Percentiles rank a stretch among this genome's conserved stretches.
These are phyloP conservation scores for Astyanax mexicanus DNA, from an alignment of 2,797 vertebrate genomes.

Conservation along the genomic window DNA sequence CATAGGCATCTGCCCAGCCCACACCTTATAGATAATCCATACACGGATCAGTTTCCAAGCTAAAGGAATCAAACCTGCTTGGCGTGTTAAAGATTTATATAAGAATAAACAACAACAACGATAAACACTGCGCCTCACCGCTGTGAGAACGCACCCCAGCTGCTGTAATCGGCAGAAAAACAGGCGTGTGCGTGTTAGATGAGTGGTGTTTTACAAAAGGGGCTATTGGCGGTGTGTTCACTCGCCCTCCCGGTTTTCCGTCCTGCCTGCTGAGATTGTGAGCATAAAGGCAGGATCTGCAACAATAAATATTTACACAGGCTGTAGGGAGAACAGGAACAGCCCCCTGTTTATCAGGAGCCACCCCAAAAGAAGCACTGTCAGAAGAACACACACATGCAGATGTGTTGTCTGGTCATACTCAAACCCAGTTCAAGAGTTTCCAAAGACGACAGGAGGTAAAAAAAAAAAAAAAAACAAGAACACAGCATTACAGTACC, in stretches of 20 bases:
- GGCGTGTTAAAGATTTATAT: background rate
- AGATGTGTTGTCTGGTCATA: slow-evolving; percentile 6
- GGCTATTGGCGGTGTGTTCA: background rate
- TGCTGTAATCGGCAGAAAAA: slow-evolving; percentile 22
- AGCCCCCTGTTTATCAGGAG: slow-evolving; percentile 43
- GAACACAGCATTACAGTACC: background rate
- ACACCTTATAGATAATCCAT: background rate
- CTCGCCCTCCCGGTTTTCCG: background rate
- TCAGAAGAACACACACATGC: slow-evolving; percentile 7
- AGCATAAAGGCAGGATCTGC: slow-evolving; percentile 31
- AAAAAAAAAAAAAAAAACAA: too few relatives aligned
- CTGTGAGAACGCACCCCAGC: background rate
- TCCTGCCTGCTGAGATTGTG: background rate
- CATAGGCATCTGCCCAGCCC: too few relatives aligned
- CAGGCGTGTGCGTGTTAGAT: slow-evolving; percentile 11
- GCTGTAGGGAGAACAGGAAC: slow-evolving; percentile 24
- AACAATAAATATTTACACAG: slow-evolving; percentile 55
- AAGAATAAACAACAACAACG: background rate
- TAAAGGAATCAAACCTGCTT: background rate
- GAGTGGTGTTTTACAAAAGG: slow-evolving; percentile 6
- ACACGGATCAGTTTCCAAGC: background rate
- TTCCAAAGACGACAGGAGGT: background rate
- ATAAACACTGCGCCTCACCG: background rate
- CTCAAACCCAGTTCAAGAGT: background rate
- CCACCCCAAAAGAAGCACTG: slow-evolving; percentile 16